Evolutionary conservation across 2,113 vertebrate genomes (phyloP), one percentile per base, ranked within the genome.

Genomic region (Acrocephalus arundinaceus): DNA sequence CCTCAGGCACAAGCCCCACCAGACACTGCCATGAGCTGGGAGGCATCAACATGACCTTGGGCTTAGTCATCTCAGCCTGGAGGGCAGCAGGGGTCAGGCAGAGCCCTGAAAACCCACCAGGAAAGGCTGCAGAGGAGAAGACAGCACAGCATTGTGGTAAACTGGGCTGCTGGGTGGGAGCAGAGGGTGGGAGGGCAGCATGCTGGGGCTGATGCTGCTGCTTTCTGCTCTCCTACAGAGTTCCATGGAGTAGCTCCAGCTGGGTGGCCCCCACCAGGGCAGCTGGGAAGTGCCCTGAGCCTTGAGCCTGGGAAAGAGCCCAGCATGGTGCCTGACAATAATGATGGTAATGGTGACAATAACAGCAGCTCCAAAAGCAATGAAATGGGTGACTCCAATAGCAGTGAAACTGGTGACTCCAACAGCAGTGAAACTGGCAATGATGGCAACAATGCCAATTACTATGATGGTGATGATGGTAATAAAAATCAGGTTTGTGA

Each of bases 301-400:
- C 61, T 54, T 27, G n/a, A 21, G 43, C 52, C 68, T 9, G 24
- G 28, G 22, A 63, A 41, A 35, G 13, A 30, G 15, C 43, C 19
- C 49, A 28, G 45, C 2, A 1, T 0, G 0, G 27, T 35, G 37
- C 46, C 27, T 1, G 1, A 4, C 13, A 57, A 1, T 35, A 5
- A 8, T 1, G 15, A 20, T 2, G 49, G 27, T 2, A 35, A 49
- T 9, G 41, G 22, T 11, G 45, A 58, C 3, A 24, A 13, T 9
- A 49, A 21, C 13, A 46, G 10, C 33, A 25, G 18, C 25, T 68
- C 45, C 45, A 52, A 12, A 3, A 43, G 72, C 33, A 10, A 2
- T 12, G 51, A 21, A 39, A 16, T 2, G 0, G 41, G 28, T 3
- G 16, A 5, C 4, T 46, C 10, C 39, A 63, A 4, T 6, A 52